phyloP scores from a whole-genome alignment of 1,140 invertebrate species.

The Wiebesia pumilae region DNA sequence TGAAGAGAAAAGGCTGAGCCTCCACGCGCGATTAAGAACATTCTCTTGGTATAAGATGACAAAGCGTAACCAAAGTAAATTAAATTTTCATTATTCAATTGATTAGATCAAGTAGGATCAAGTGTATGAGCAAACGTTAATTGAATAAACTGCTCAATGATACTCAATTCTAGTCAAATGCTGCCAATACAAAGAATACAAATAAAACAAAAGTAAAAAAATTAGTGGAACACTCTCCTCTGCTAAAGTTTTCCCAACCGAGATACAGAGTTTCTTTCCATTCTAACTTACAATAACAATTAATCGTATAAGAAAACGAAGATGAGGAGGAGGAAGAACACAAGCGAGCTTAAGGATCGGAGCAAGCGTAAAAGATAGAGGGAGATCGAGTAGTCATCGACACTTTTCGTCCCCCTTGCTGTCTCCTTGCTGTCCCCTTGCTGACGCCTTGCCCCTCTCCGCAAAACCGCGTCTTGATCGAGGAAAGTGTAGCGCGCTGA shows the following conservation, averaged over 20 bases:
- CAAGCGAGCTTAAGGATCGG: conserved; percentile 29
- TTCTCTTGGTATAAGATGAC: background rate
- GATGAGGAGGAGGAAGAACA: conserved; percentile 28
- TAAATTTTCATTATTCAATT: background rate
- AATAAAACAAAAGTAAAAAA: conserved; percentile 46
- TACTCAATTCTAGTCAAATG: conserved; percentile 13
- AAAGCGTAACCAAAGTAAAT: background rate
- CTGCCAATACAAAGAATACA: background rate
- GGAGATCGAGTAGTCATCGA: conserved; percentile 46
- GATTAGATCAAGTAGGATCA: background rate
- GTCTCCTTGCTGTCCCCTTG: no score
- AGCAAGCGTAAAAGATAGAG: conserved; percentile 46
- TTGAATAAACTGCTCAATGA: background rate
- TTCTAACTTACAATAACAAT: conserved; percentile 30
- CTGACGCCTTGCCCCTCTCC: background rate
- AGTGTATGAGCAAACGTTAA: background rate
- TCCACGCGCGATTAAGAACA: background rate
- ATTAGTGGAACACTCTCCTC: background rate
- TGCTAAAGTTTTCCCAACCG: background rate
- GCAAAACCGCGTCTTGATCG: conserved; percentile 45
- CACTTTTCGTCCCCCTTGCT: background rate
- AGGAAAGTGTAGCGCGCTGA: conserved; percentile 53
- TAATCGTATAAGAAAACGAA: conserved; percentile 20
- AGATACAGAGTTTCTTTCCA: background rate
- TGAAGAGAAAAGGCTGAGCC: no score